Evolutionary conservation across 2,113 vertebrate genomes (phyloP).

Genomic region (Pluvialis apricaria): DNA sequence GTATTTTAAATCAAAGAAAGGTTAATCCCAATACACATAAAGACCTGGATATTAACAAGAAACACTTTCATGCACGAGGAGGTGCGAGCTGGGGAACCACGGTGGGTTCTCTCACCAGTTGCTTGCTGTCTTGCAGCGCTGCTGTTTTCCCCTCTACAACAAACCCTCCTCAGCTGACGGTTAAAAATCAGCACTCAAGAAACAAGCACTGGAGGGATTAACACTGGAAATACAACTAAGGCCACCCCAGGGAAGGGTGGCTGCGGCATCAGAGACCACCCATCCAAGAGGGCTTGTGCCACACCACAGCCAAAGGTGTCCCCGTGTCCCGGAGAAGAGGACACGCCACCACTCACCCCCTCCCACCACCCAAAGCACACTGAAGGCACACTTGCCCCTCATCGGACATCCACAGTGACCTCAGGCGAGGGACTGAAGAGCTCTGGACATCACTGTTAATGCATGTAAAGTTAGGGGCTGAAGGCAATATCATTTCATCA

Average conservation of each 20-base stretch:
- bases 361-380: neutral
- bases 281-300: neutral
- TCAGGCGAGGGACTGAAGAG: neutral
- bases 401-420: fast-evolving
- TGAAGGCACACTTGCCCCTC: neutral
- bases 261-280: neutral
- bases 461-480: fast-evolving
- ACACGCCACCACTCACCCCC: fast-evolving
- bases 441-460: fast-evolving
- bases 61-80: neutral
- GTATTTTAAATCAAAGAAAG: neutral
- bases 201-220: neutral
- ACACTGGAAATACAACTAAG: neutral
- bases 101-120: neutral
- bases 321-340: neutral
- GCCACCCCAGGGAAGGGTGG: neutral
- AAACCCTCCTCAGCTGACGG: neutral
- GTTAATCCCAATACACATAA: neutral
- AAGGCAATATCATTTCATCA: neutral
- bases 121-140: neutral
- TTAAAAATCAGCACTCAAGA: neutral
- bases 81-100: neutral
- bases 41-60: neutral
- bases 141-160: neutral
- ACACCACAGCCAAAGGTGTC: neutral